Conservation (phyloP, 2,888 invertebrate species). For the Adineta ricciae region DNA sequence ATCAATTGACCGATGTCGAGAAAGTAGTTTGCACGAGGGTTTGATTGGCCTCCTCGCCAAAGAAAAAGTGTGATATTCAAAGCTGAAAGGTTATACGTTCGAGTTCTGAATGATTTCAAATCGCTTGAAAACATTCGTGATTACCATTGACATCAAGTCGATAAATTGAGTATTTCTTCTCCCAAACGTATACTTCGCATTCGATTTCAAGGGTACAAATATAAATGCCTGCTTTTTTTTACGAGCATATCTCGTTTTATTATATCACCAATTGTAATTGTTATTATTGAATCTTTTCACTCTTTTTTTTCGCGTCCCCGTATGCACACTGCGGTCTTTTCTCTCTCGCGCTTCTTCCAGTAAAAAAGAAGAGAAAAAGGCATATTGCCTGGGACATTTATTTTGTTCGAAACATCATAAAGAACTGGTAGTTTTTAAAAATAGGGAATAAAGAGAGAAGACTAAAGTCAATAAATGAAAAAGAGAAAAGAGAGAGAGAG, state of each 20-base stretch:
- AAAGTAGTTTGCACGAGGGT: too few relatives aligned
- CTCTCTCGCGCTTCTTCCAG: background rate
- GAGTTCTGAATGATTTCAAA: background rate
- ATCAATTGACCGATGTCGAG: too few relatives aligned
- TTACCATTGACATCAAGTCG: background rate
- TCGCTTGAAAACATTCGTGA: background rate
- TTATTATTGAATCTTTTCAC: background rate
- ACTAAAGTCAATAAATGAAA: background rate
- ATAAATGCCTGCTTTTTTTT: background rate
- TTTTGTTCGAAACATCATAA: background rate
- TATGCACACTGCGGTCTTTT: background rate
- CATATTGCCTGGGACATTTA: background rate
- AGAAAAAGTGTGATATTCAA: too few relatives aligned
- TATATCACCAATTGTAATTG: background rate
- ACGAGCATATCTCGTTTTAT: background rate
- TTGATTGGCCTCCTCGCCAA: too few relatives aligned
- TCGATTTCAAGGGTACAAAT: background rate
- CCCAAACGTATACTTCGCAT: background rate
- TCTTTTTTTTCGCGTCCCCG: background rate
- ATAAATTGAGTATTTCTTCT: background rate
- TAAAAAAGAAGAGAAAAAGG: background rate
- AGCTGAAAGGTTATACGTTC: background rate
- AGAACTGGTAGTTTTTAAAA: background rate
- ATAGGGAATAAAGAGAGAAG: background rate
- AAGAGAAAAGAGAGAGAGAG: background rate